Evolutionary conservation across 2,113 vertebrate genomes (phyloP).

Genomic region (Anolis sagrei): DNA sequence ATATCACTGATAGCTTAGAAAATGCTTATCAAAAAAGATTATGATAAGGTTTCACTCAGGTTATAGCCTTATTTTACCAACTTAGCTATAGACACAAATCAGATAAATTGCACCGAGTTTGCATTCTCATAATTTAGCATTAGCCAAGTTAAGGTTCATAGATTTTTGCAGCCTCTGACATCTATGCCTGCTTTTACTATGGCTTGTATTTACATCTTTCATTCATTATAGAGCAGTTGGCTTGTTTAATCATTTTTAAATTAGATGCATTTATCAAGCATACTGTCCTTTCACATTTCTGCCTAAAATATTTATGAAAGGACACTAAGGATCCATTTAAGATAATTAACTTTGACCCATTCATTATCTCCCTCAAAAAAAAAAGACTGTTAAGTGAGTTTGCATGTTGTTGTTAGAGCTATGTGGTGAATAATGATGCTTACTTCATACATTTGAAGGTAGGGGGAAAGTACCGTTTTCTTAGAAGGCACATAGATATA

Average conservation of each 20-base stretch:
- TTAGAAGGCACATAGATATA: background rate
- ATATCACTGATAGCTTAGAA: background rate
- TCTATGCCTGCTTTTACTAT: constrained; percentile 26
- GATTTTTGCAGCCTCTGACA: constrained; percentile 38
- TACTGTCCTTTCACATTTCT: constrained; percentile 38
- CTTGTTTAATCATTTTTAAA: constrained; percentile 51
- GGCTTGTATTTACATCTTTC: constrained; percentile 35
- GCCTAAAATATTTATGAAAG: constrained; percentile 51
- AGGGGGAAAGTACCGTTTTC: background rate
- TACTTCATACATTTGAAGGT: background rate
- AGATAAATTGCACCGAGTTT: constrained; percentile 22
- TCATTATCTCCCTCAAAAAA: constrained; percentile 34
- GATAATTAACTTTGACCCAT: constrained; percentile 28
- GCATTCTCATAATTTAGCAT: constrained; percentile 15
- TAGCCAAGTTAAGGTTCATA: constrained; percentile 55
- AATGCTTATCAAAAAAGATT: background rate
- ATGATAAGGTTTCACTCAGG: background rate
- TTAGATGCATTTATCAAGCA: constrained; percentile 42
- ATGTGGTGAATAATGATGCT: background rate
- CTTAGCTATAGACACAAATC: constrained; percentile 11
- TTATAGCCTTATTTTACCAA: background rate
- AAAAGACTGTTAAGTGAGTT: background rate
- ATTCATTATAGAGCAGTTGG: constrained; percentile 39
- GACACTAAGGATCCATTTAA: constrained; percentile 32
- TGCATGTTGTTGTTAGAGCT: background rate